A percentile compares a stretch with the other conserved stretches of the same genome.
These are phyloP conservation scores for Oscheius sp. DNA, from an alignment of 2,888 invertebrate species.

Conservation along the genomic window DNA sequence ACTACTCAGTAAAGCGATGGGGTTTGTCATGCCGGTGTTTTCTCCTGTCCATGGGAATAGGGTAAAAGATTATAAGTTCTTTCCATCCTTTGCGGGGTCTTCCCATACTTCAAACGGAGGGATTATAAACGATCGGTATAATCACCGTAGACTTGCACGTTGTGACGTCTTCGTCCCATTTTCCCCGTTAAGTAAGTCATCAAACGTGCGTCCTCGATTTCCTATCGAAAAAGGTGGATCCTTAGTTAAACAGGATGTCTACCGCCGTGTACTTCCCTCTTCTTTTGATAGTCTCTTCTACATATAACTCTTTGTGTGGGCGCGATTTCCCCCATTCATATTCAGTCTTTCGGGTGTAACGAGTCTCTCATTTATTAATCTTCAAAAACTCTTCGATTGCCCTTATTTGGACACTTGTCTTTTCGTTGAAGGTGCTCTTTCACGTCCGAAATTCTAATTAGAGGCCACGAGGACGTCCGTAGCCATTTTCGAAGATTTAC, in stretches of 20 bases:
- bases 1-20: too few relatives aligned
- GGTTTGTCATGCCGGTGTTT: too few relatives aligned
- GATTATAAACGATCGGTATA: conserved; percentile 17
- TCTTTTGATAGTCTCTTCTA: not conserved
- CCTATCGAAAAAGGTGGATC: not conserved
- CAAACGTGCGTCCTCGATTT: not conserved
- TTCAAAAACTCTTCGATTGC: not conserved
- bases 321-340: not conserved
- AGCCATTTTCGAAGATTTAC: conserved; percentile 26
- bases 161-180: conserved; percentile 8
- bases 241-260: not conserved
- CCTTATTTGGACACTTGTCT: conserved; percentile 6
- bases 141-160: conserved; percentile 3
- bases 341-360: not conserved
- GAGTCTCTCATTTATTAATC: conserved; percentile 24
- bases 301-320: not conserved
- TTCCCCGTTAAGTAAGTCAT: not conserved
- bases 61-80: too few relatives aligned
- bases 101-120: conserved; percentile 25
- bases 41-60: too few relatives aligned
- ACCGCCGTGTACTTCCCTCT: not conserved
- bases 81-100: too few relatives aligned
- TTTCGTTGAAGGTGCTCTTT: not conserved
- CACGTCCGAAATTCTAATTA: conserved; percentile 12
- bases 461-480: conserved; percentile 5